phyloP scores from a whole-genome alignment of 1,140 invertebrate species.

The Notospermus geniculatus region DNA sequence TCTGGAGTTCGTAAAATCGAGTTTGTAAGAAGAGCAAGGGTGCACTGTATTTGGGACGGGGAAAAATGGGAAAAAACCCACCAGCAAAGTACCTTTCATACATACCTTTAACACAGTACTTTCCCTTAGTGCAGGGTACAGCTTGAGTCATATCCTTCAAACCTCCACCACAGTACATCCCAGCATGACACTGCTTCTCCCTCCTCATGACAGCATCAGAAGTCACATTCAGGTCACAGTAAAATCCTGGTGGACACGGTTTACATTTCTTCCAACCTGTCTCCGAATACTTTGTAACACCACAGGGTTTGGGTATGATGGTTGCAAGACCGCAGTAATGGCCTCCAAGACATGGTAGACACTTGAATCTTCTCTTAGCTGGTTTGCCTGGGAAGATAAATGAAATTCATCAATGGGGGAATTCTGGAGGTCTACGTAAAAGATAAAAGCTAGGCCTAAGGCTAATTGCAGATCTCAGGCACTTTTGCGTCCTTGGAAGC shows the following conservation, averaged over 20 bases:
- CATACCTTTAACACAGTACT: conserved; percentile 49
- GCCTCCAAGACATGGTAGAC: conserved; percentile 42
- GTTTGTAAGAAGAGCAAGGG: too few species aligned
- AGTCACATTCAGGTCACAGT: conserved; percentile 49
- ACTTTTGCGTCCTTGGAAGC: too few species aligned
- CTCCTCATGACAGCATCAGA: conserved; percentile 43
- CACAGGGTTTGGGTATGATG: conserved; percentile 35
- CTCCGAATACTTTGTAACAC: conserved; percentile 35
- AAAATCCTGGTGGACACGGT: conserved; percentile 47
- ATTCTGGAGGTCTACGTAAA: too few species aligned
- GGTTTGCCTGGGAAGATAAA: conserved; percentile 29
- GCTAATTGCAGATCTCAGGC: too few species aligned
- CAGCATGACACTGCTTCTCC: conserved; percentile 44
- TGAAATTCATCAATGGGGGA: neutral
- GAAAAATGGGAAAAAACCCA: too few species aligned
- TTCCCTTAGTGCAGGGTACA: conserved; percentile 37
- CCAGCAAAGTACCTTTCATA: too few species aligned
- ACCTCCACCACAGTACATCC: conserved; percentile 39
- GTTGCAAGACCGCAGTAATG: conserved; percentile 38
- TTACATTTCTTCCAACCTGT: conserved; percentile 34
- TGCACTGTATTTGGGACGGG: too few species aligned
- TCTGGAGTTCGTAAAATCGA: too few species aligned
- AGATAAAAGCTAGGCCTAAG: too few species aligned
- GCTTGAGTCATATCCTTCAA: conserved; percentile 32
- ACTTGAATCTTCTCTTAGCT: conserved; percentile 45